Base-by-base conservation (phyloP, 2,797 vertebrate genomes). In the Pseudomugil gertrudae region DNA sequence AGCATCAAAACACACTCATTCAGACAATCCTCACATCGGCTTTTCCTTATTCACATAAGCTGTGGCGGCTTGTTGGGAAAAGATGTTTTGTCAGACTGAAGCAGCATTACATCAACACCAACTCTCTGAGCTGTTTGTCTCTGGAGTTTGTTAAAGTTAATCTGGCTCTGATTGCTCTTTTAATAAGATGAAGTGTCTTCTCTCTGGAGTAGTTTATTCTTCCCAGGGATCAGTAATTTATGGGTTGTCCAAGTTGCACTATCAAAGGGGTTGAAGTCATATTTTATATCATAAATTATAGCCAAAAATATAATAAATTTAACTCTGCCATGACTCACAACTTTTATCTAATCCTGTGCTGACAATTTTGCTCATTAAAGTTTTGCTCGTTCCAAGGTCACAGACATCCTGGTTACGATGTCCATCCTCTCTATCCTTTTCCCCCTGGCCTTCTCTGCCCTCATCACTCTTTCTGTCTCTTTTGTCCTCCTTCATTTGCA, bases 291-390 rank as follows among this genome's bases (percentile, higher is more conserved):
- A n/a, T n/a, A n/a, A n/a, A n/a, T n/a, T n/a, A n/a, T n/a, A n/a
- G n/a, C n/a, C n/a, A n/a, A n/a, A n/a, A n/a, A n/a, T 84, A 68
- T 43, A 79, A 86, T 88, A 90, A 82, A 90, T 91, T 84, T 57
- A 63, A 54, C 63, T 83, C 75, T 64, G 71, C 74, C 63, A 78
- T 83, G 76, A 75, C 76, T 79, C 67, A 59, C 43, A 71, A n/a
- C 55, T 32, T 68, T 81, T 76, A 72, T 78, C 58, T 54, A 69
- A 69, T 73, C 48, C 57, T 35, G 36, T 79, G 77, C 43, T 26
- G 45, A 71, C 59, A 63, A 48, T 82, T 79, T 83, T 83, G 53
- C 72, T 57, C 67, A 73, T 76, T 82, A 61, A 84, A 64, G 66
- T 85, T 76, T 76, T 74, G 32, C 59, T 72, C 52, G 62, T 76